A percentile compares a stretch with the other conserved stretches of the same genome.
Evolutionary conservation across 2,797 vertebrate species (phyloP).

Genomic region (Ctenosaura bakeri): DNA sequence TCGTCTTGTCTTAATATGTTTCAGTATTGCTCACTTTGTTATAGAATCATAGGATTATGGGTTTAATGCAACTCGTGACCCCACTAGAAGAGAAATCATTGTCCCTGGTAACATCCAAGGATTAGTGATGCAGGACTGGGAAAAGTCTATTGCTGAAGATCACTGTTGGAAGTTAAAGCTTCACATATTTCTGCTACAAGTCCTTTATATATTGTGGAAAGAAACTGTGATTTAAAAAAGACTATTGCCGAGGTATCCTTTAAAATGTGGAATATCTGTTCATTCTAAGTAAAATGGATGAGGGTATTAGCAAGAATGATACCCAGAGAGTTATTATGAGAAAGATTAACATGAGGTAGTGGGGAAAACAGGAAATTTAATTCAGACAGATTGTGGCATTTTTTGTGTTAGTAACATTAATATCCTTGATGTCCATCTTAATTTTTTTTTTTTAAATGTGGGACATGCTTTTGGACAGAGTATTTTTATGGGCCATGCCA

Average conservation of each 20-base stretch:
- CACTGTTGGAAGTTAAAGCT: not conserved
- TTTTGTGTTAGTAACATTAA: not conserved
- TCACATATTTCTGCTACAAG: not conserved
- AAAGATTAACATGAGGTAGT: not conserved
- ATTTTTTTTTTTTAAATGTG: not conserved
- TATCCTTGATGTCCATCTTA: not conserved
- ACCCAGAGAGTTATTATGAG: not conserved
- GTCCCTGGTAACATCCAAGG: not conserved
- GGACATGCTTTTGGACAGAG: not conserved
- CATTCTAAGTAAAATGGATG: not conserved
- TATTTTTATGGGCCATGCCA: not conserved
- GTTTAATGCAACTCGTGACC: not conserved
- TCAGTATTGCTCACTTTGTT: not conserved
- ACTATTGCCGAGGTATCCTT: not conserved
- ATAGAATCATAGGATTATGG: not conserved
- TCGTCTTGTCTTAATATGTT: slow-evolving; percentile 3
- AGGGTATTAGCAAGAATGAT: not conserved
- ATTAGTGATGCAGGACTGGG: not conserved
- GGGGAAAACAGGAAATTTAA: not conserved
- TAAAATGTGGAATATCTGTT: not conserved
- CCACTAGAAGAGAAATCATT: not conserved
- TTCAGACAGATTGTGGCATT: not conserved
- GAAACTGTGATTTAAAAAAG: not conserved
- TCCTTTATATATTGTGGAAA: not conserved
- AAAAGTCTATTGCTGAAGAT: not conserved